Conservation (phyloP, 2,888 invertebrate species). For the Ichneumoninae sp. region DNA sequence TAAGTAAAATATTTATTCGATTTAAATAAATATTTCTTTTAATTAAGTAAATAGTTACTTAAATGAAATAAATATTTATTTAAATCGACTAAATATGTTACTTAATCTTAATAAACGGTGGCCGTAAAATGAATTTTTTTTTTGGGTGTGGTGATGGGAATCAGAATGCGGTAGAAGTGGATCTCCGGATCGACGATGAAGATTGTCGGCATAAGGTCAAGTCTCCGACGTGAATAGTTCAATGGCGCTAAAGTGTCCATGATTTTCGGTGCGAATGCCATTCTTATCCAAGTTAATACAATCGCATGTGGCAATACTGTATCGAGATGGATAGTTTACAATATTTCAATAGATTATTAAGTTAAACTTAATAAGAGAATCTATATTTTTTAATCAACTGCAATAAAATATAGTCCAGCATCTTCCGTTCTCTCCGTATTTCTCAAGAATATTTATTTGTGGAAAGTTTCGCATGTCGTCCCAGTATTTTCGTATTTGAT, state of each 20-base stretch:
- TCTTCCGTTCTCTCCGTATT: not conserved
- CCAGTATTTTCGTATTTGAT: too few relatives aligned
- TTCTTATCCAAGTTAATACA: not conserved
- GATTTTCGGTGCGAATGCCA: not conserved
- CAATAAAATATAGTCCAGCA: too few relatives aligned
- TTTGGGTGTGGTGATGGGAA: too few relatives aligned
- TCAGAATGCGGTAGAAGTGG: not conserved
- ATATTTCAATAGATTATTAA: not conserved
- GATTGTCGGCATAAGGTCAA: not conserved
- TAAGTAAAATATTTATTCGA: too few relatives aligned
- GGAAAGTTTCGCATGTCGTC: not conserved
- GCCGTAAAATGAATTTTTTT: too few relatives aligned
- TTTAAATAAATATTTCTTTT: too few relatives aligned
- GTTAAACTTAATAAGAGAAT: not conserved
- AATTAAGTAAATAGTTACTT: too few relatives aligned
- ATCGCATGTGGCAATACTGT: not conserved
- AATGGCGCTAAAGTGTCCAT: not conserved
- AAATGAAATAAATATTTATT: too few relatives aligned
- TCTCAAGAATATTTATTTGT: not conserved
- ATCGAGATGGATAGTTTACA: not conserved
- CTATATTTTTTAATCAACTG: not conserved
- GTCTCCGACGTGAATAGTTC: not conserved
- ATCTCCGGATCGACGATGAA: not conserved
- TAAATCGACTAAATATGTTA: too few relatives aligned
- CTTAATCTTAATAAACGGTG: too few relatives aligned